A percentile compares a stretch with the other conserved stretches of the same genome.
Conservation (phyloP, 2,113 vertebrate species). For the Trachemys scripta region DNA sequence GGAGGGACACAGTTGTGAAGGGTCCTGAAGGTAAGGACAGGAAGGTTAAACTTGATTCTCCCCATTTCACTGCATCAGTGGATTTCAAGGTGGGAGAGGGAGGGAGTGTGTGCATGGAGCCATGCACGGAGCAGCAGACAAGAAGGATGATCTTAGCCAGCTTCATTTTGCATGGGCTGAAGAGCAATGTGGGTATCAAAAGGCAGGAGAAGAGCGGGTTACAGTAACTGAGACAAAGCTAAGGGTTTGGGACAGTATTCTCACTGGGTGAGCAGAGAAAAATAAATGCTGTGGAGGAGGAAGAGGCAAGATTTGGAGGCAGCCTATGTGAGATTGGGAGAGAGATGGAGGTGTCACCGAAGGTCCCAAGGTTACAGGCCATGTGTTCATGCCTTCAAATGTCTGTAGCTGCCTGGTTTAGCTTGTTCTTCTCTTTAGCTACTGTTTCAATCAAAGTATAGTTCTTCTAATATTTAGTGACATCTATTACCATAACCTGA, state of each 20-base stretch:
- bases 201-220: background rate
- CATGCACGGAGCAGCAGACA: background rate
- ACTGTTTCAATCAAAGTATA: background rate
- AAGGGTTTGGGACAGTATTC: background rate
- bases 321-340: background rate
- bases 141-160: background rate
- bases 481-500: background rate
- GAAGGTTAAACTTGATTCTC: background rate
- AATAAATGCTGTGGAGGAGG: too few relatives aligned
- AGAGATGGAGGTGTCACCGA: background rate
- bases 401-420: background rate
- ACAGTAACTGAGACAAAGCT: background rate
- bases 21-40: background rate
- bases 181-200: background rate
- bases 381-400: background rate
- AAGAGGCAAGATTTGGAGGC: background rate
- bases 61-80: background rate
- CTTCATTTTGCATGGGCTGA: background rate
- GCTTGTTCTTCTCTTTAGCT: background rate
- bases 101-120: too few relatives aligned
- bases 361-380: fast-evolving
- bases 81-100: background rate
- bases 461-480: background rate
- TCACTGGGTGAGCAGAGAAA: background rate
- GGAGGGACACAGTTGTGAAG: background rate